Evolutionary conservation across 1,140 invertebrate species (phyloP).

Genomic region (Drosophila kanapiae): DNA sequence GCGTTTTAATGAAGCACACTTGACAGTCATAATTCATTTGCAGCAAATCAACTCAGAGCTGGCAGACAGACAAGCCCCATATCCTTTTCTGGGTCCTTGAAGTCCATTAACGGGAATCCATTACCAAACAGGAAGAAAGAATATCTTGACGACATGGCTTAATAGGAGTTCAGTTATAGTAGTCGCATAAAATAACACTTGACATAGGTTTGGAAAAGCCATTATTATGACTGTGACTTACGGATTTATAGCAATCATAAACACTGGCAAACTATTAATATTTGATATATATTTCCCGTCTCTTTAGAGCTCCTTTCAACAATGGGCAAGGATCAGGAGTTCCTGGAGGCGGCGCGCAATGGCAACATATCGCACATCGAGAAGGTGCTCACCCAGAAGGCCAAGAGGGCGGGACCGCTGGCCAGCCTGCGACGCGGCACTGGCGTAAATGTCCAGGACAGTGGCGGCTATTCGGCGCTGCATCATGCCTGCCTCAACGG

Average conservation of each 20-base stretch:
- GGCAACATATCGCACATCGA: constrained; percentile 95
- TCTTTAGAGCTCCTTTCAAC: constrained; percentile 11
- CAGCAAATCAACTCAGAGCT: constrained; percentile 61
- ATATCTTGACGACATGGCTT: neutral
- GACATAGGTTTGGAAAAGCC: neutral
- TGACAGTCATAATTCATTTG: constrained; percentile 79
- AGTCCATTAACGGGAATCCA: constrained; percentile 61
- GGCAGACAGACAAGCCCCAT: constrained; percentile 21
- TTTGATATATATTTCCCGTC: neutral
- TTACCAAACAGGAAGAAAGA: constrained; percentile 22
- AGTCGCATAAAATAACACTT: neutral
- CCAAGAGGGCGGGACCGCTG: constrained; percentile 96
- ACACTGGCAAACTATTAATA: neutral
- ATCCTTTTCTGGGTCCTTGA: constrained; percentile 11
- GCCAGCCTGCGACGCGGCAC: constrained; percentile 95
- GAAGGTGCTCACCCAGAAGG: constrained; percentile 95
- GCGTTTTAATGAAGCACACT: constrained; percentile 80
- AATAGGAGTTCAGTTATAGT: neutral
- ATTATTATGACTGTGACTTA: neutral
- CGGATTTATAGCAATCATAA: neutral
- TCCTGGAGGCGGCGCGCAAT: constrained; percentile 96
- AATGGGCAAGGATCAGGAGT: constrained; percentile 98
- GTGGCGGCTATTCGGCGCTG: constrained; percentile 96
- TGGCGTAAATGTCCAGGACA: constrained; percentile 96
- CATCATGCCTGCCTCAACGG: constrained; percentile 98